Base-by-base conservation (phyloP, 2,888 invertebrate genomes). In the Himalopsyche japonica region DNA sequence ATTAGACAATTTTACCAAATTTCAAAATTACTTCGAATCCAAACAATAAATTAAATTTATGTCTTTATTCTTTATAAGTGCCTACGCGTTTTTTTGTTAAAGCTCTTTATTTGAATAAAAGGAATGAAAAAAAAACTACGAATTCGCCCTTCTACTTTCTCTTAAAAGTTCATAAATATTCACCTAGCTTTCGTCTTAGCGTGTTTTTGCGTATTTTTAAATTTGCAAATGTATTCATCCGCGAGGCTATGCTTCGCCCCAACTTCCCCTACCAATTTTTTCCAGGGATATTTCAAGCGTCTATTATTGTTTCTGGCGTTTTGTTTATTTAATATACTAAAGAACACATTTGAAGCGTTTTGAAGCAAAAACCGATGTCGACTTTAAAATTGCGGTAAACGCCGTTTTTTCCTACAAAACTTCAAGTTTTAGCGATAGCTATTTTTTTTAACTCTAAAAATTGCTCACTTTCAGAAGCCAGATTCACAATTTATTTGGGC, bases 211-310 rank as follows among this genome's bases (percentile, higher is more conserved):
- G 80, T 83, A 82, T 86, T 87, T 86, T 87, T 85, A 87, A 87
- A 87, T 86, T 87, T 87, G 86, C 86, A 86, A 87, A 86, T 87
- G 86, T 86, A 87, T 87, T 87, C 87, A 87, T 87, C 84, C 86
- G 70, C 27, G 80, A 34, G 76, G 78, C 64, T 76, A 47, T 18
- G 48, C 47, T 76, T 82, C 80, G 80, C 47, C 82, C 84, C 76
- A 79, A 30, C 49, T 76, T 84, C 64, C 81, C 77, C 34, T 76
- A 27, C 47, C 76, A 12, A 24, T 43, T 43, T 43, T 47, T 48
- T 24, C 24, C 48, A 43, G 79, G 48, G 20, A 20, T 10, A 12
- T 76, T 76, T 5, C 43, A 43, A 43, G 5, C 0, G 15, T 6
- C 3, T 12, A 15, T 43, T 43, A 43, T 43, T n/a, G n/a, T n/a